Evolutionary conservation across 2,888 invertebrate species (phyloP), one percentile per base, ranked within the genome.

Genomic region (Cephus pygmeus): DNA sequence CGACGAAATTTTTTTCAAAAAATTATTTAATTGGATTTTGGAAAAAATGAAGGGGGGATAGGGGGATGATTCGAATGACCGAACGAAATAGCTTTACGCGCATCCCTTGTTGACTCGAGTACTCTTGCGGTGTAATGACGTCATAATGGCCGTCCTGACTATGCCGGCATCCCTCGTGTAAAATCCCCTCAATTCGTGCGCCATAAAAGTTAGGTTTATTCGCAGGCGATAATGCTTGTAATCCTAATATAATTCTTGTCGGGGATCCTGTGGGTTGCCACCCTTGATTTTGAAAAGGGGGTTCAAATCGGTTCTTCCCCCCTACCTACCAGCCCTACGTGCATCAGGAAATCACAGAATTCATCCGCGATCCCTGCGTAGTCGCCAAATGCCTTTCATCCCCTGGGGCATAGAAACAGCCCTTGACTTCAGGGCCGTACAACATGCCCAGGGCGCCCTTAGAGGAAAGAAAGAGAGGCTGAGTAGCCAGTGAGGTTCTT

Each of bases 151-250:
- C 1, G 40, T 15, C 15, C 15, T 6, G 15, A 40, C 40, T 40
- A 40, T 40, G 15, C 15, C 0, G 40, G 40, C 40, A 40, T 40
- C 40, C 40, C 40, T 40, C 15, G 40, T 40, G 40, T 40, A 40
- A 40, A 85, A 84, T 85, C 87, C 87, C 85, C 85, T 77, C 86
- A 86, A 88, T 87, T 88, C 85, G 86, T 86, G 87, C 83, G 83
- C 87, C 88, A 90, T 91, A 91, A 91, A 91, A 91, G 90, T 91
- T 90, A 89, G 90, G 90, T 91, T 91, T 90, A 91, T 90, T 90
- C 85, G 86, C 81, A 86, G 88, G 89, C 88, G 90, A 91, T 91
- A 91, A 91, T 91, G 90, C 91, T 91, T 90, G 91, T 91, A 90
- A 91, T 91, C 90, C 90, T 88, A 91, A 90, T 91, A 91, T 91